Evolutionary conservation across 2,888 invertebrate species (phyloP), one percentile per base, ranked within the genome.

Genomic region (Hanleya hanleyi): DNA sequence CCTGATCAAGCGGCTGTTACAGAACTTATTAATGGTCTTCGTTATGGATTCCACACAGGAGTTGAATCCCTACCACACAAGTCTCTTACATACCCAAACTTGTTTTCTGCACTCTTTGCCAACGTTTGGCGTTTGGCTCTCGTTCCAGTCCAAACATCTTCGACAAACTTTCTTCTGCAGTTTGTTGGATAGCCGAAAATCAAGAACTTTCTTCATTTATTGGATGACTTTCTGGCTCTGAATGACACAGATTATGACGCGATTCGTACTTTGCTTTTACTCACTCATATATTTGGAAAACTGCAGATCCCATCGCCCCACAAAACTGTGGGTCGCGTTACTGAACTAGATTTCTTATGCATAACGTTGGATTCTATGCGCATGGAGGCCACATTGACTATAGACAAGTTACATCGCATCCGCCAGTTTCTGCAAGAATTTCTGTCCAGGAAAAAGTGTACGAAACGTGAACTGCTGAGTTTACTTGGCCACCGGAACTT

Each of bases 401-500:
- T 4, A 15, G 66, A 74, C 5, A 77, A 74, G 65, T 15, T 74
- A 7, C 4, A 12, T 1, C 15, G 75, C 9, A 74, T 75, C 15
- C 7, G 41, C 1, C 50, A 70, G 3, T 47, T 77, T 6, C 22
- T 75, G 12, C 33, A 47, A 9, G 22, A 12, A 12, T 69, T 73
- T 35, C 15, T 38, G 18, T n/a, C 37, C 26, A 51, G 36, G 26
- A 77, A 75, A 65, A 68, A 74, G 1, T 69, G 72, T 36, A 77
- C 74, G 22, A 77, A 72, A 65, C 61, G 70, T 36, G 77, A 74
- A 41, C 35, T 77, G 1, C 47, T 74, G 32, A 67, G 69, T 61
- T 50, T 74, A 2, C 32, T 76, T 32, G 71, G 76, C 9, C 74
- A 76, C 36, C 32, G 74, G 1, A 74, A 74, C n/a, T 77, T 71